Conservation (phyloP, 2,797 vertebrate species). For the Stomatorhinus walkeri region DNA sequence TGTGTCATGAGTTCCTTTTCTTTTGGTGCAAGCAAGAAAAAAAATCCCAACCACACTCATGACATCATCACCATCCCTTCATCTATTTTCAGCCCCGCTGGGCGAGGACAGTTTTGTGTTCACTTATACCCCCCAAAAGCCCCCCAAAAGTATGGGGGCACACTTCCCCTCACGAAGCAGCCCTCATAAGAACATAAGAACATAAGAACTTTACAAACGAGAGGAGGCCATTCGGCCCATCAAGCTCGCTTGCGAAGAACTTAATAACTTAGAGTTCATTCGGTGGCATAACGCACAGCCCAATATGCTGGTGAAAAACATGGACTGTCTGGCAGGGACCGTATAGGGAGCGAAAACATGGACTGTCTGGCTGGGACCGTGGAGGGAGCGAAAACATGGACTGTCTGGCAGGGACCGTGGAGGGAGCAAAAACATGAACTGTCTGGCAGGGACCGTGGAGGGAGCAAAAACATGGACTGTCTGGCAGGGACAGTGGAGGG, state of each 20-base stretch:
- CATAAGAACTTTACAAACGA: too few relatives aligned
- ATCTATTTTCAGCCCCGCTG: background rate
- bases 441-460: background rate
- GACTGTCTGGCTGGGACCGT: background rate
- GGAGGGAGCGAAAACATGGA: background rate
- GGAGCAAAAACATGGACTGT: background rate
- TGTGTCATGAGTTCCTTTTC: conserved; percentile 49
- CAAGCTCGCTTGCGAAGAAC: too few relatives aligned
- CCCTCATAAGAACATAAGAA: too few relatives aligned
- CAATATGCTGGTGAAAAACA: background rate
- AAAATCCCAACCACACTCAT: conserved; percentile 29
- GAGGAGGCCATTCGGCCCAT: too few relatives aligned
- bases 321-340: background rate
- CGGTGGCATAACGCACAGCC: background rate
- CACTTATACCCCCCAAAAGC: background rate
- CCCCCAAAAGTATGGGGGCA: background rate
- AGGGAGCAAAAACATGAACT: background rate
- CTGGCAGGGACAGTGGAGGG: background rate
- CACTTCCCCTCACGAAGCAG: background rate
- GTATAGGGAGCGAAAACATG: background rate
- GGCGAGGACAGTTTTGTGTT: background rate
- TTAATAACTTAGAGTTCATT: too few relatives aligned
- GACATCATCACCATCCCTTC: conserved; percentile 34
- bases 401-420: background rate
- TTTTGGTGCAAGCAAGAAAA: conserved; percentile 42